Evolutionary conservation across 1,140 invertebrate genomes (phyloP).

Genomic region (Maniola jurtina): DNA sequence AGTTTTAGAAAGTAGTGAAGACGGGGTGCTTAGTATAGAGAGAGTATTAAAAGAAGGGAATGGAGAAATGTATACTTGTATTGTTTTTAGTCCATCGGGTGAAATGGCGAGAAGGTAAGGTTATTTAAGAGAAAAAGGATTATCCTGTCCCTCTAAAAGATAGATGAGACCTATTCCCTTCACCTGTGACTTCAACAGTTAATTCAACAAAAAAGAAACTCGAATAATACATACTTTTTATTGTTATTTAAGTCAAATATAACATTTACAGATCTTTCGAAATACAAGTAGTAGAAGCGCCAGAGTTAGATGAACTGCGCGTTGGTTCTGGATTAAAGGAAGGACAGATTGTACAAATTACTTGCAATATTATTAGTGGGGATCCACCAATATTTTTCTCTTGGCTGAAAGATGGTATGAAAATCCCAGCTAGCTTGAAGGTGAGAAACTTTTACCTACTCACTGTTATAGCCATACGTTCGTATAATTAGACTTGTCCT

Average conservation of each 20-base stretch:
- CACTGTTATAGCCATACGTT: too few relatives aligned
- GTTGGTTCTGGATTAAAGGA: slow-evolving; percentile 86
- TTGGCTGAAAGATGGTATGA: slow-evolving; percentile 92
- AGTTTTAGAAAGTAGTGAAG: slow-evolving; percentile 58
- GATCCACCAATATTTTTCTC: slow-evolving; percentile 93
- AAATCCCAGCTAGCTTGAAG: slow-evolving; percentile 83
- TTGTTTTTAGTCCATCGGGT: slow-evolving; percentile 87
- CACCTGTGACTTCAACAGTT: too few relatives aligned
- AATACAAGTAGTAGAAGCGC: slow-evolving; percentile 87
- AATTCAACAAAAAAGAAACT: too few relatives aligned
- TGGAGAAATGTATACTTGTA: slow-evolving; percentile 90
- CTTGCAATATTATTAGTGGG: slow-evolving; percentile 94
- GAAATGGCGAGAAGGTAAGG: slow-evolving; percentile 83
- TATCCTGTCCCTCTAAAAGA: background rate
- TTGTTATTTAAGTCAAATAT: too few relatives aligned
- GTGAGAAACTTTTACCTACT: slow-evolving; percentile 55
- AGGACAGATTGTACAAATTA: slow-evolving; percentile 92
- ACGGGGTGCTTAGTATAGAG: slow-evolving; percentile 83
- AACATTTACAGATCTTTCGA: slow-evolving; percentile 77
- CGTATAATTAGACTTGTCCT: too few relatives aligned
- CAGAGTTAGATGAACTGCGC: slow-evolving; percentile 80
- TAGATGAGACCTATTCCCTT: too few relatives aligned
- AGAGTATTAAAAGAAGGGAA: slow-evolving; percentile 83
- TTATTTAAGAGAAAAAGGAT: too few relatives aligned
- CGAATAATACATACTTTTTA: too few relatives aligned